Evolutionary conservation across 2,797 vertebrate genomes (phyloP).

Genomic region (Lithobates sylvaticus): DNA sequence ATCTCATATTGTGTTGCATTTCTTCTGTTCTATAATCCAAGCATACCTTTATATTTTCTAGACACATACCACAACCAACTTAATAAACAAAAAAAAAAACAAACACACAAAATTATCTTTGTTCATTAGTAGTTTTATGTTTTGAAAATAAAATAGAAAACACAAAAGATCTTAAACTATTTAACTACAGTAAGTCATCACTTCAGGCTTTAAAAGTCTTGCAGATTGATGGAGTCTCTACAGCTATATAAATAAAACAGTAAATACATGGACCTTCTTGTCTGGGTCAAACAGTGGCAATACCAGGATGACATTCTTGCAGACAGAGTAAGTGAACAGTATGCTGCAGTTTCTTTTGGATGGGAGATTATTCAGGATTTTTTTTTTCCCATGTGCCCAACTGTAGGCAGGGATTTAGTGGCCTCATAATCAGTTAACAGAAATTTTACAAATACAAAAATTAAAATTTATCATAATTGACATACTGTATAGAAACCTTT

Average conservation of each 20-base stretch:
- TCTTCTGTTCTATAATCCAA: too few relatives aligned
- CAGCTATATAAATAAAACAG: constrained; percentile 4
- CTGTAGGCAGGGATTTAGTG: background rate
- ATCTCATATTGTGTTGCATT: too few relatives aligned
- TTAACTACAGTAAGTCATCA: constrained; percentile 6
- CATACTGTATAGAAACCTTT: background rate
- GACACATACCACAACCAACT: too few relatives aligned
- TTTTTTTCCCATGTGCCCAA: background rate
- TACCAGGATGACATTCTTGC: background rate
- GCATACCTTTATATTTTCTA: too few relatives aligned
- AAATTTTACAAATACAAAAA: background rate
- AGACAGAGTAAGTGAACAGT: background rate
- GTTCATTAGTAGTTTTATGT: constrained; percentile 14
- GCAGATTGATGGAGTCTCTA: constrained; percentile 6
- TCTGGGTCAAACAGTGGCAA: background rate
- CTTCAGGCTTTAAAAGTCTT: constrained; percentile 39
- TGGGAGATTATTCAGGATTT: background rate
- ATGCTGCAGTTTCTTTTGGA: background rate
- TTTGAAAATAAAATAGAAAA: constrained; percentile 44
- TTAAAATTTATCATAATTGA: background rate
- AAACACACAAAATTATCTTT: background rate
- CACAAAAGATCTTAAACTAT: constrained; percentile 29
- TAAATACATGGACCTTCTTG: background rate
- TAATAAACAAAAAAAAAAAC: background rate
- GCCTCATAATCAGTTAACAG: background rate